Conservation (phyloP, 1,140 invertebrate genomes). For the Trinorchestia longiramus region DNA sequence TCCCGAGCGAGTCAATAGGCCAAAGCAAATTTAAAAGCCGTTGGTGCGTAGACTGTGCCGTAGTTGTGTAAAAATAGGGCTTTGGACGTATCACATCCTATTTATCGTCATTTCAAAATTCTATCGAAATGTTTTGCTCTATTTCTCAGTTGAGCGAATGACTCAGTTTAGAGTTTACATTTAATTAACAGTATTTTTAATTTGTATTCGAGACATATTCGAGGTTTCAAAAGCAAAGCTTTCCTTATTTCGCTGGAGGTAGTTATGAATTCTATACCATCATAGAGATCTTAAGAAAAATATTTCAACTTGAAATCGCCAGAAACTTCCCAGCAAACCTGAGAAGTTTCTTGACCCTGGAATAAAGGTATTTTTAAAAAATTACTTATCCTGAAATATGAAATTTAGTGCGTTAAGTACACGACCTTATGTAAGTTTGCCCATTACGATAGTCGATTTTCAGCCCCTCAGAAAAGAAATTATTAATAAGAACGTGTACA, state of each 20-base stretch:
- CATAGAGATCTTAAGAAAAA: neutral
- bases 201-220: neutral
- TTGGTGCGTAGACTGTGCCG: neutral
- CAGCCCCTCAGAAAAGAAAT: neutral
- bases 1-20: neutral
- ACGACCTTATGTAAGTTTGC: neutral
- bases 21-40: neutral
- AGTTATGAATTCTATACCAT: neutral
- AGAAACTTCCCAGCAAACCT: neutral
- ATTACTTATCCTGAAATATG: neutral
- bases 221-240: neutral
- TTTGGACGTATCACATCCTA: neutral
- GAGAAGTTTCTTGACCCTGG: neutral
- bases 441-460: neutral
- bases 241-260: neutral
- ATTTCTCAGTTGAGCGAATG: neutral
- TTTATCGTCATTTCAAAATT: neutral
- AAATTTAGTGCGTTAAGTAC: neutral
- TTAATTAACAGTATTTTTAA: neutral
- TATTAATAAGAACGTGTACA: neutral
- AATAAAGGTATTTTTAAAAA: neutral
- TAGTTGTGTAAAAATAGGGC: neutral
- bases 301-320: neutral
- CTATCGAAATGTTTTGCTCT: neutral
- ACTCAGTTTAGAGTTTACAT: neutral